These are phyloP conservation scores for Papilio protenor DNA, from an alignment of 2,888 invertebrate species.

Conservation along the genomic window DNA sequence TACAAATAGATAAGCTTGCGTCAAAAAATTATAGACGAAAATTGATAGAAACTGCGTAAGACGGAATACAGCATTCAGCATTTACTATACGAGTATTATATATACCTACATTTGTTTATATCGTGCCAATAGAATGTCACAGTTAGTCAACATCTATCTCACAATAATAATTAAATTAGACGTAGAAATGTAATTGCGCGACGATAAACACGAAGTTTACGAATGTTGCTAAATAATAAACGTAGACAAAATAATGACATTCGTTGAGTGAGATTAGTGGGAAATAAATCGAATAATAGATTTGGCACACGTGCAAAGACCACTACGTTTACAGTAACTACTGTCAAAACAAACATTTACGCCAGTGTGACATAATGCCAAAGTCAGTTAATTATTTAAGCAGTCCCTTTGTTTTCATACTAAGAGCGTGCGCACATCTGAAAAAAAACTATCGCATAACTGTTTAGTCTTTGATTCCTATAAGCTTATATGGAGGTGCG, in stretches of 20 bases:
- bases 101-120: not conserved
- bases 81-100: too few relatives aligned
- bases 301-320: not conserved
- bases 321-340: not conserved
- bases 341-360: not conserved
- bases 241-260: conserved; percentile 10
- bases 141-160: not conserved
- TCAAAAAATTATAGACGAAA: not conserved
- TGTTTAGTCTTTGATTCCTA: too few relatives aligned
- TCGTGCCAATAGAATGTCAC: not conserved
- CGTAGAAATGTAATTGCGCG: not conserved
- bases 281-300: not conserved
- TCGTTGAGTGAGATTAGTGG: not conserved
- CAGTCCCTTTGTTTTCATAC: not conserved
- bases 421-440: too few relatives aligned
- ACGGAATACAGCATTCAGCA: too few relatives aligned
- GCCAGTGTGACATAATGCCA: not conserved
- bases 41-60: too few relatives aligned
- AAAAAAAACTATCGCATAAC: too few relatives aligned
- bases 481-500: too few relatives aligned
- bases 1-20: not conserved
- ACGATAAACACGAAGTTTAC: conserved; percentile 6
- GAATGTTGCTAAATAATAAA: not conserved
- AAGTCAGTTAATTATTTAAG: not conserved
- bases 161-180: conserved; percentile 1